Conservation (phyloP, 2,797 vertebrate genomes). For the Nannoperca australis region DNA sequence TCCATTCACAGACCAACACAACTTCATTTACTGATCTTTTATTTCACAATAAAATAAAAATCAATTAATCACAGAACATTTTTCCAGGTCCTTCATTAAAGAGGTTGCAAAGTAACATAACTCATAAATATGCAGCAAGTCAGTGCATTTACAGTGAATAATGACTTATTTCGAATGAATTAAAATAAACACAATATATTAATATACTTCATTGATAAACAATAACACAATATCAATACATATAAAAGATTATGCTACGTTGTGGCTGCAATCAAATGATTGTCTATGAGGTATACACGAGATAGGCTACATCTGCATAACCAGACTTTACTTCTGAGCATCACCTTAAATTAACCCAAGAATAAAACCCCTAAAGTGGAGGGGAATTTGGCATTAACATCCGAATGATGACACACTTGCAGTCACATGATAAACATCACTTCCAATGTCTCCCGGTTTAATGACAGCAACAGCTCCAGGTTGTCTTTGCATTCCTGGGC, state of each 20-base stretch:
- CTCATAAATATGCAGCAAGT: slow-evolving; percentile 12
- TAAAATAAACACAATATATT: slow-evolving; percentile 26
- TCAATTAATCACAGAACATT: slow-evolving; percentile 33
- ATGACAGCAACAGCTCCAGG: slow-evolving; percentile 88
- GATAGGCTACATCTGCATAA: slow-evolving; percentile 3
- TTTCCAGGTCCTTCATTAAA: slow-evolving; percentile 38
- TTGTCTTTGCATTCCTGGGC: slow-evolving; percentile 87
- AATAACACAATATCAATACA: slow-evolving; percentile 29
- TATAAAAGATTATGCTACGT: slow-evolving; percentile 17
- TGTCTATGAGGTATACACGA: slow-evolving; percentile 49
- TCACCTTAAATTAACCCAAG: background rate
- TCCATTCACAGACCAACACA: slow-evolving; percentile 29
- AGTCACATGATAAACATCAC: slow-evolving; percentile 69
- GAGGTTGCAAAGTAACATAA: slow-evolving; percentile 18
- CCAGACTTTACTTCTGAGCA: slow-evolving; percentile 1
- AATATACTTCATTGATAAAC: slow-evolving; percentile 32
- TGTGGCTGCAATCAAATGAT: slow-evolving; percentile 22
- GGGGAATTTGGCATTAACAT: slow-evolving; percentile 8
- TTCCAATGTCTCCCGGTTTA: slow-evolving; percentile 86
- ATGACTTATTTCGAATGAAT: slow-evolving; percentile 7
- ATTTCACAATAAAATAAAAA: slow-evolving; percentile 46
- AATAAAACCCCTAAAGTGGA: background rate
- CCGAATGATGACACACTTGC: background rate
- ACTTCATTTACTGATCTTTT: slow-evolving; percentile 25
- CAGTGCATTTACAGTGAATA: slow-evolving; percentile 31